A percentile compares a stretch with the other conserved stretches of the same genome.
Conservation (phyloP, 2,797 vertebrate genomes). For the Serranus cabrilla region DNA sequence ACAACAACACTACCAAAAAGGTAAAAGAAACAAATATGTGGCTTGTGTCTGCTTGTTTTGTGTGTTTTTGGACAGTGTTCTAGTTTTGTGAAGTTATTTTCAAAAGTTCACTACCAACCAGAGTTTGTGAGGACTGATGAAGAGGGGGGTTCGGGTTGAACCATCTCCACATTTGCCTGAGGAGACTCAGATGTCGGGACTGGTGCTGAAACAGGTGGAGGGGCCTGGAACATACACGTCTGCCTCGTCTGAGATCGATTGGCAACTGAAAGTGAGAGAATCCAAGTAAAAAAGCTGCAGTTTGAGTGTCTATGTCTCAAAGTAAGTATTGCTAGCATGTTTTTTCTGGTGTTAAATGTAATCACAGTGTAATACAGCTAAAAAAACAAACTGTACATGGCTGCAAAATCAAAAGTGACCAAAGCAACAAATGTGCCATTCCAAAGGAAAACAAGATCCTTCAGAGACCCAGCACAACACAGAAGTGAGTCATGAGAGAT, state of each 20-base stretch:
- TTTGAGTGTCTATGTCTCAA: not conserved
- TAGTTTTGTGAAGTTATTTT: not conserved
- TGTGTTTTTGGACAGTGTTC: not conserved
- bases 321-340: not conserved
- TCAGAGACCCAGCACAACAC: not conserved
- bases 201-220: slow-evolving; percentile 61
- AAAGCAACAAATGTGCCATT: not conserved
- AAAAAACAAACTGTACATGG: not conserved
- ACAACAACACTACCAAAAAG: not conserved
- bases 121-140: slow-evolving; percentile 53
- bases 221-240: slow-evolving; percentile 76
- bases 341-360: not conserved
- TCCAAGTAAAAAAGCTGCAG: slow-evolving; percentile 2
- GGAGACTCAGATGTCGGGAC: slow-evolving; percentile 69
- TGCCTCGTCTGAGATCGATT: slow-evolving; percentile 81
- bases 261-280: slow-evolving; percentile 67
- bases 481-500: slow-evolving; percentile 2
- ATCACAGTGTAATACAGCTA: not conserved
- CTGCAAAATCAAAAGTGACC: slow-evolving; percentile 11
- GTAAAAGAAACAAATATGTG: not conserved
- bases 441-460: not conserved
- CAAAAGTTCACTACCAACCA: slow-evolving; percentile 66
- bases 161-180: slow-evolving; percentile 61
- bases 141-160: slow-evolving; percentile 38
- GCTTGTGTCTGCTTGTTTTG: not conserved